Evolutionary conservation across 2,888 invertebrate species (phyloP).

Genomic region (Cyaniris semiargus): DNA sequence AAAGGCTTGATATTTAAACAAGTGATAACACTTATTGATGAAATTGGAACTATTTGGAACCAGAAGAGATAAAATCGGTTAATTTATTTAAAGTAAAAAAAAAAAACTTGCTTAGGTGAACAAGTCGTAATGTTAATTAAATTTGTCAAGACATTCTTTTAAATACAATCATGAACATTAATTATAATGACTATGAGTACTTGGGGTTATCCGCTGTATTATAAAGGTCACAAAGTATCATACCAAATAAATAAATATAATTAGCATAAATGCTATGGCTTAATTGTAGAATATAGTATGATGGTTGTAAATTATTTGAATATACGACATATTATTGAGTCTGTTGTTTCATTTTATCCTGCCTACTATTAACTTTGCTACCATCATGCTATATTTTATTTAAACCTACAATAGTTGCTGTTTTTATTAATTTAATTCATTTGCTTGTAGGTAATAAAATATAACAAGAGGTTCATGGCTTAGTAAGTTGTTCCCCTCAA

Average conservation of each 20-base stretch:
- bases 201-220: neutral
- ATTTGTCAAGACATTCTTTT: too few relatives aligned
- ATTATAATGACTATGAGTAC: too few relatives aligned
- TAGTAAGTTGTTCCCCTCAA: constrained; percentile 46
- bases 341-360: constrained; percentile 71
- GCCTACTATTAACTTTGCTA: constrained; percentile 43
- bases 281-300: constrained; percentile 66
- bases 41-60: too few relatives aligned
- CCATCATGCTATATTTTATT: constrained; percentile 74
- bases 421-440: constrained; percentile 32
- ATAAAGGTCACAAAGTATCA: neutral
- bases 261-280: neutral
- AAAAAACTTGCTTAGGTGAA: too few relatives aligned
- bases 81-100: neutral
- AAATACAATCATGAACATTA: too few relatives aligned
- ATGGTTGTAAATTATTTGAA: constrained; percentile 66
- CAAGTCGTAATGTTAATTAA: too few relatives aligned
- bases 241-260: neutral
- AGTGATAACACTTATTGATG: too few relatives aligned
- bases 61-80: neutral
- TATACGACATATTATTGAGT: constrained; percentile 55
- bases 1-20: too few relatives aligned
- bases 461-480: constrained; percentile 44
- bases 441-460: constrained; percentile 50
- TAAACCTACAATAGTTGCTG: neutral